phyloP scores from a whole-genome alignment of 2,888 invertebrate genomes.

The Ochlodes sylvanus region DNA sequence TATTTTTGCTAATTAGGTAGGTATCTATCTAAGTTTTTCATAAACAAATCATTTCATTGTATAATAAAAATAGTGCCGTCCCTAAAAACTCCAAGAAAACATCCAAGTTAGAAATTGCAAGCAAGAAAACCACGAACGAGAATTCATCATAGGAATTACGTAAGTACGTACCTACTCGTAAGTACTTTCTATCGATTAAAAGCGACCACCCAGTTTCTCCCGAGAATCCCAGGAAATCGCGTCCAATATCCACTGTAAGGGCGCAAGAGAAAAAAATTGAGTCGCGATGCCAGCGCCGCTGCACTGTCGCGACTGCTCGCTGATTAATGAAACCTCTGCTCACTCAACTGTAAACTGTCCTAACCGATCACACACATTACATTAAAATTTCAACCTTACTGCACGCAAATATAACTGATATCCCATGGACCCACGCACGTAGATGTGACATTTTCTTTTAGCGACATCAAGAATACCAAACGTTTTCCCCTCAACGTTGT shows the following conservation, averaged over 20 bases:
- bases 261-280: slow-evolving; percentile 81
- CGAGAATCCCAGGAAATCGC: slow-evolving; percentile 80
- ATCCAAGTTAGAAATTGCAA: neutral
- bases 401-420: slow-evolving; percentile 3
- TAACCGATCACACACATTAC: slow-evolving; percentile 43
- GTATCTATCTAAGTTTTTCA: too few relatives aligned
- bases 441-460: slow-evolving; percentile 45
- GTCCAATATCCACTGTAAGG: slow-evolving; percentile 83
- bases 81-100: too few relatives aligned
- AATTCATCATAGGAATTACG: slow-evolving; percentile 16
- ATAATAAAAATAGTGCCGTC: too few relatives aligned
- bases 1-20: too few relatives aligned
- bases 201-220: slow-evolving; percentile 76
- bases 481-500: slow-evolving; percentile 81
- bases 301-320: slow-evolving; percentile 82
- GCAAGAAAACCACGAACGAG: neutral
- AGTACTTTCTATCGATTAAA: slow-evolving; percentile 50
- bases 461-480: slow-evolving; percentile 75
- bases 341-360: slow-evolving; percentile 68
- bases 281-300: slow-evolving; percentile 76
- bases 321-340: slow-evolving; percentile 82
- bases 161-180: slow-evolving; percentile 10
- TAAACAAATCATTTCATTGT: too few relatives aligned
- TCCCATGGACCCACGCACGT: slow-evolving; percentile 29
- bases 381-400: slow-evolving; percentile 44